Base-by-base conservation (phyloP, 2,113 vertebrate species). In the Macheiramphus alcinus region DNA sequence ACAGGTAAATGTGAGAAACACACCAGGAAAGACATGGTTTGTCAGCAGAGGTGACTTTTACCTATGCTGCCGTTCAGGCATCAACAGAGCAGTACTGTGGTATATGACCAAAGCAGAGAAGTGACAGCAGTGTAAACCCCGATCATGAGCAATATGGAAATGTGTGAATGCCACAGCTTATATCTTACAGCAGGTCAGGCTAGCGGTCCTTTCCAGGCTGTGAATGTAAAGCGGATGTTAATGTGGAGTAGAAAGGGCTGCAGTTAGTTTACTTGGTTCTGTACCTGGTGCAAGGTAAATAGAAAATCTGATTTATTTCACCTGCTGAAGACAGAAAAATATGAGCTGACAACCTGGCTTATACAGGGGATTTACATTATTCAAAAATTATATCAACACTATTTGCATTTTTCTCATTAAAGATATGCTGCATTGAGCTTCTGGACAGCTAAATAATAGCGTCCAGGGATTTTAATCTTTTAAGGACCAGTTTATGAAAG, bases 331-430 rank as follows among this genome's bases (percentile, higher is more conserved):
- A 89, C 3, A 65, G 36, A 90, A 93, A 78, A 62, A 52, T 42
- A 52, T 6, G 16, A 80, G 13, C 12, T 96, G 70, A 67, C 56
- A 90, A 93, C 9, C 16, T 80, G 38, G 42, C 6, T 92, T 88
- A 81, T 61, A 62, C 11, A 45, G 13, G 29, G 20, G 25, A 80
- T 91, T 80, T 70, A 55, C 4, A 68, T 70, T 67, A 55, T 47
- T 94, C 13, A 82, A 85, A 87, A 93, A 71, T 65, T 74, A 31
- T 68, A 91, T 62, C 56, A 91, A 65, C 11, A 59, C 4, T 32
- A 62, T 83, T 85, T 86, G 52, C 67, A 86, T 93, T 96, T 95
- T 85, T 91, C 71, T 95, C 40, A 88, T 86, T 79, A 75, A 45
- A 36, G 10, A 70, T 26, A 71, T 70, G 86, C 56, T 1, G 4